Evolutionary conservation across 2,113 vertebrate species (phyloP), one percentile per base, ranked within the genome.

Genomic region (Onychostoma macrolepis): DNA sequence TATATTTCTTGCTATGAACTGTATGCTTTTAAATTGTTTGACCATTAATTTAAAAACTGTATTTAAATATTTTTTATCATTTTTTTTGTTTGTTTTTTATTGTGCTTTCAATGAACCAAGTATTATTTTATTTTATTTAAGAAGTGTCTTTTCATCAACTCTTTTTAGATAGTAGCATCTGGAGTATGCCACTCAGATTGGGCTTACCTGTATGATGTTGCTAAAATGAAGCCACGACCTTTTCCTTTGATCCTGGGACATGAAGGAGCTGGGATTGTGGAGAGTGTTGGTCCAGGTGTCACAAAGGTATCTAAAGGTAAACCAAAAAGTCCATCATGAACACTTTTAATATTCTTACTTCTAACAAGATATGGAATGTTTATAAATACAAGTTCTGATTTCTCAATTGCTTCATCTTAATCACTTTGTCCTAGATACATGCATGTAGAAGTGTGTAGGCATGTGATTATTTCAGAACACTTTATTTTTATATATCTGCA

Each of bases 181-280:
- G 96, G 95, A 24, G 92, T 96, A 89, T 97, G 96, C 89, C 93
- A 94, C 81, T 91, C 94, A 6, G 96, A 97, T 93, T 95, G 94
- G 28, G 92, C 95, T 0, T 94, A 91, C 88, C 0, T 96, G 80
- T 84, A 89, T 38, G 89, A 90, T 61, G 85, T 87, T n/a, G 94
- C 92, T 7, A 48, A 9, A 15, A 13, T 90, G n/a, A 65, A 81
- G 53, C 19, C 75, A 19, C 45, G 53, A 19, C 92, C 88, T 41
- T 95, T 95, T 83, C 95, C 96, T 11, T 83, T 96, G 19, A 93
- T 95, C 63, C 75, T 97, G 86, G 95, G 95, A 9, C 95, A 96
- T 2, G 95, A 97, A 90, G 95, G 93, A 7, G 89, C 93, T 45
- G 95, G 96, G 1, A n/a, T 96, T 50, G 95, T 96, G 88, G 95